Conservation (phyloP, 2,797 vertebrate species). For the Pteropus rufus region DNA sequence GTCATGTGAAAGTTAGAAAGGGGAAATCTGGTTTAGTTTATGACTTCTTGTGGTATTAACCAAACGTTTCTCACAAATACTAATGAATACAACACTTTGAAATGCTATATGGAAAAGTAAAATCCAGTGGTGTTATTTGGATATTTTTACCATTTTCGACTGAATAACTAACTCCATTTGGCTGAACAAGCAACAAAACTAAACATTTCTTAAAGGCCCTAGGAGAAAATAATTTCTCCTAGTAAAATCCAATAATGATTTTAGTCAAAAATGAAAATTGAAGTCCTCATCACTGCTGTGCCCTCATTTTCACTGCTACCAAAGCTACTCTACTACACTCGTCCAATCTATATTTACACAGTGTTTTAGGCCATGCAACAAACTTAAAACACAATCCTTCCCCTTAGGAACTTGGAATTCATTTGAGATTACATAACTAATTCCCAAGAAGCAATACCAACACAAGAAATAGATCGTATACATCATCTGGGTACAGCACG, state of each 20-base stretch:
- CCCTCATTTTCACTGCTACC: neutral
- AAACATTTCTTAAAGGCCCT: conserved; percentile 23
- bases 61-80: conserved; percentile 65
- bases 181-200: conserved; percentile 48
- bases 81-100: conserved; percentile 66
- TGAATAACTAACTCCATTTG: conserved; percentile 60
- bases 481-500: neutral
- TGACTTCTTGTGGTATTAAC: conserved; percentile 54
- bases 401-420: neutral
- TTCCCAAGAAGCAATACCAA: neutral
- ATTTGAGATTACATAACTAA: neutral
- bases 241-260: conserved; percentile 2
- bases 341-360: neutral
- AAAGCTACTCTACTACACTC: neutral
- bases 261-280: neutral
- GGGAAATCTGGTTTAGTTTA: conserved; percentile 62
- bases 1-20: conserved; percentile 60
- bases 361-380: neutral
- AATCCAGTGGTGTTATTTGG: conserved; percentile 32
- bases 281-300: neutral
- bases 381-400: neutral
- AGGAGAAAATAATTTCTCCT: neutral
- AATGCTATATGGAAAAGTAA: conserved; percentile 66
- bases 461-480: neutral
- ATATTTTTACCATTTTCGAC: conserved; percentile 62